Evolutionary conservation across 2,113 vertebrate species (phyloP), one percentile per base, ranked within the genome.

Genomic region (Cephalopholis sonnerati): DNA sequence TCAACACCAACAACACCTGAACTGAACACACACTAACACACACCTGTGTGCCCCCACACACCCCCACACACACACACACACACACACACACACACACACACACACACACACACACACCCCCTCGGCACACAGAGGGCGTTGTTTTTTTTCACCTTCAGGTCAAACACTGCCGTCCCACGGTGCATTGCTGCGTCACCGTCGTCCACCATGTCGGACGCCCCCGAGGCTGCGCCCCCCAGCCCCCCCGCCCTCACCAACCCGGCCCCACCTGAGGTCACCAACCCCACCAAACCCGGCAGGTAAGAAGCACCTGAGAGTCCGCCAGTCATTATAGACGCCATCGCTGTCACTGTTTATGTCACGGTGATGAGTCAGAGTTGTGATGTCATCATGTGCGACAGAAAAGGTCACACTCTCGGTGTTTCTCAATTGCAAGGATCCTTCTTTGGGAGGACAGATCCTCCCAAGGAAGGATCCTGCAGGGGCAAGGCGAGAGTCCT

Each of bases 271-370:
- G 98, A 99, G 94, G 95, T 98, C 84, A 97, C 96, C 61, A 99
- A 98, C 83, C 92, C 98, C 18, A 94, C 94, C 75, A 99, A 99
- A 77, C 98, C 98, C 0, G 98, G 98, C 86, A 91, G 93, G 93
- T 94, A 86, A 9, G 81, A 57, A 8, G 10, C 12, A 10, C 1
- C 2, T 8, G 16, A 48, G 51, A 54, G 20, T 9, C 22, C 51
- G 4, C n/a, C 22, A n/a, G 51, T 15, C 46, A 9, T 3, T 12
- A n/a, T n/a, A 44, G 41, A 36, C 32, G 6, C 7, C 32, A 36
- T 7, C 32, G 1, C 32, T 1, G 7, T 7, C 32, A 36, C 32
- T 7, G 32, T 36, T 36, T 7, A 36, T 7, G 32, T 36, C 32
- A 36, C 32, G 7, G 32, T 36, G 32, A 8, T 36, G 6, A 7